Conservation (phyloP, 2,797 vertebrate genomes). For the Lateolabrax maculatus region DNA sequence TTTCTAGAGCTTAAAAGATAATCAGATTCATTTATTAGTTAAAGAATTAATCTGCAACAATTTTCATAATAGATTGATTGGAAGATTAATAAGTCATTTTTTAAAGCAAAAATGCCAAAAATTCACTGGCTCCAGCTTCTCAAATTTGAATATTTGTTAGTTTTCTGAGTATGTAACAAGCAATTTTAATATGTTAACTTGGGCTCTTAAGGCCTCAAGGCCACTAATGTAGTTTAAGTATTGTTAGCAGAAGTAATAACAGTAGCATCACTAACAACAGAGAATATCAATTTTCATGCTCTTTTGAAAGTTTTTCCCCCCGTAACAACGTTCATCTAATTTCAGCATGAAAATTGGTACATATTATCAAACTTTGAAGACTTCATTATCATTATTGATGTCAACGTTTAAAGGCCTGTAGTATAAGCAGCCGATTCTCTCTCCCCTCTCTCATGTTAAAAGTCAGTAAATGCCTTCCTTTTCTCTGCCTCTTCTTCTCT, state of each 20-base stretch:
- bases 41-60: background rate
- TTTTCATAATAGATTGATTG: background rate
- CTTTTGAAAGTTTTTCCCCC: background rate
- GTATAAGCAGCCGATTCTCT: background rate
- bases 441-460: slow-evolving; percentile 15
- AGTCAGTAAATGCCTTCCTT: slow-evolving; percentile 34
- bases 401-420: background rate
- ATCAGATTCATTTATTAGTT: background rate
- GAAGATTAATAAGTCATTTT: background rate
- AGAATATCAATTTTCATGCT: background rate
- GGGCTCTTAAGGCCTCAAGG: background rate
- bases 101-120: background rate
- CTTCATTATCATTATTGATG: background rate
- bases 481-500: background rate
- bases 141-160: background rate
- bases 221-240: background rate
- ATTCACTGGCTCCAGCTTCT: background rate
- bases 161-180: background rate
- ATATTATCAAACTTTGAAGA: background rate
- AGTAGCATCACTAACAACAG: background rate
- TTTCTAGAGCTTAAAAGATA: background rate
- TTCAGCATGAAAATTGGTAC: background rate
- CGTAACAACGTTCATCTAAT: background rate
- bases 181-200: background rate
- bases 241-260: background rate